Evolutionary conservation across 2,797 vertebrate species (phyloP).

Genomic region (Macropus fuliginosus): DNA sequence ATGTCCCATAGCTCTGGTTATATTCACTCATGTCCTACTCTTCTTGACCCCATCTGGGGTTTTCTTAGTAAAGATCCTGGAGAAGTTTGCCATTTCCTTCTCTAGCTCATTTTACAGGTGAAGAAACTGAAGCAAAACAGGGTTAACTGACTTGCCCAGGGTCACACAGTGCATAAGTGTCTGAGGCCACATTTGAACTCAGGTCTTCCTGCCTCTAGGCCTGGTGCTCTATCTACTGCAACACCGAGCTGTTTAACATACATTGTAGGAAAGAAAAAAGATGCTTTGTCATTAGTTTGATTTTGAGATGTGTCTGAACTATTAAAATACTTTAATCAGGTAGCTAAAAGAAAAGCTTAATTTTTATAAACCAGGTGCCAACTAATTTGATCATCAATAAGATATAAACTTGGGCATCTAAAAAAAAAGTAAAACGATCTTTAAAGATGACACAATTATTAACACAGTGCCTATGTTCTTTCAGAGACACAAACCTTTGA

Average conservation of each 20-base stretch:
- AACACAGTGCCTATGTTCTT: not conserved
- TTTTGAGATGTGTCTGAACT: not conserved
- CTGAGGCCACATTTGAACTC: not conserved
- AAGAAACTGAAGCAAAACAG: not conserved
- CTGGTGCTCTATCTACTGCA: not conserved
- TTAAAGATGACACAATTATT: not conserved
- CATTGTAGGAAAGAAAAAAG: not conserved
- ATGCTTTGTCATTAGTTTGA: not conserved
- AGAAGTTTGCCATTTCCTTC: not conserved
- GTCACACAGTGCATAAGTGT: not conserved
- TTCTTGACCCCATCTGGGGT: not conserved
- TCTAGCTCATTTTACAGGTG: not conserved
- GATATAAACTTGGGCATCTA: not conserved
- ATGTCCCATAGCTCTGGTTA: not conserved
- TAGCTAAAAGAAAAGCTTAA: not conserved
- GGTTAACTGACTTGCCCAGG: not conserved
- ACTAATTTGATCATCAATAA: not conserved
- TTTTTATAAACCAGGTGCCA: not conserved
- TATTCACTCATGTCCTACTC: not conserved
- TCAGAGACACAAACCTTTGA: conserved; percentile 80
- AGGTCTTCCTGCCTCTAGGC: no score
- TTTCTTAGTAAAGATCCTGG: not conserved
- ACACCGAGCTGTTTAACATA: not conserved
- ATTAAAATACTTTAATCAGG: not conserved
- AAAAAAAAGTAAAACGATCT: not conserved